A percentile compares a stretch with the other conserved stretches of the same genome.
Conservation (phyloP, 2,113 vertebrate genomes). For the Stegostoma tigrinum region DNA sequence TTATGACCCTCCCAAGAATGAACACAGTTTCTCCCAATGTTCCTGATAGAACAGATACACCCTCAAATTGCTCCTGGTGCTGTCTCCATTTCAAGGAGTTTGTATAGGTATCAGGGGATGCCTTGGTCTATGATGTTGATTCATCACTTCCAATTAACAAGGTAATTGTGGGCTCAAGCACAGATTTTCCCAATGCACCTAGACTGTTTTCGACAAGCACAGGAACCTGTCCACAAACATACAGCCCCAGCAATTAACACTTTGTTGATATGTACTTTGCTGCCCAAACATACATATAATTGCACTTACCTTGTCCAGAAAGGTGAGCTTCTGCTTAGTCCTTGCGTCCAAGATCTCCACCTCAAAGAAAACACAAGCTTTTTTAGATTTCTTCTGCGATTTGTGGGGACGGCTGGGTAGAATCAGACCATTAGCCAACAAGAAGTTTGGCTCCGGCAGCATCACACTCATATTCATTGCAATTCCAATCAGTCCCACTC, state of each 20-base stretch:
- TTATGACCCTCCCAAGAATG: neutral
- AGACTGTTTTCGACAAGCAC: neutral
- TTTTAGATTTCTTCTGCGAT: slow-evolving; percentile 68
- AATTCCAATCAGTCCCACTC: neutral
- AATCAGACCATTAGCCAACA: neutral
- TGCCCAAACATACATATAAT: neutral
- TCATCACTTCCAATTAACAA: neutral
- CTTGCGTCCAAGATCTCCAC: slow-evolving; percentile 93
- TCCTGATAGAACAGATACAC: neutral
- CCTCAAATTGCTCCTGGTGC: neutral
- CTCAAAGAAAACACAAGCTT: slow-evolving; percentile 88
- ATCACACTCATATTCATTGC: neutral
- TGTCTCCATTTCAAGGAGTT: no score
- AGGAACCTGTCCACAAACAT: neutral
- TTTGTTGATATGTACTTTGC: neutral
- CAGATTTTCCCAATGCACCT: neutral
- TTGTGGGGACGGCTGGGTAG: neutral
- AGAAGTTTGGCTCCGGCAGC: neutral
- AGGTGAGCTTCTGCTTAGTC: slow-evolving; percentile 89
- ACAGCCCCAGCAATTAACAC: neutral
- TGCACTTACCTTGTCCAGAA: slow-evolving; percentile 83
- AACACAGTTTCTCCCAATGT: neutral
- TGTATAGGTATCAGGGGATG: neutral
- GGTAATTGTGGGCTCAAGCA: neutral
- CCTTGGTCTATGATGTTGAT: neutral